Evolutionary conservation across 2,888 invertebrate genomes (phyloP).

Genomic region (Drosophila parthenogenetica): DNA sequence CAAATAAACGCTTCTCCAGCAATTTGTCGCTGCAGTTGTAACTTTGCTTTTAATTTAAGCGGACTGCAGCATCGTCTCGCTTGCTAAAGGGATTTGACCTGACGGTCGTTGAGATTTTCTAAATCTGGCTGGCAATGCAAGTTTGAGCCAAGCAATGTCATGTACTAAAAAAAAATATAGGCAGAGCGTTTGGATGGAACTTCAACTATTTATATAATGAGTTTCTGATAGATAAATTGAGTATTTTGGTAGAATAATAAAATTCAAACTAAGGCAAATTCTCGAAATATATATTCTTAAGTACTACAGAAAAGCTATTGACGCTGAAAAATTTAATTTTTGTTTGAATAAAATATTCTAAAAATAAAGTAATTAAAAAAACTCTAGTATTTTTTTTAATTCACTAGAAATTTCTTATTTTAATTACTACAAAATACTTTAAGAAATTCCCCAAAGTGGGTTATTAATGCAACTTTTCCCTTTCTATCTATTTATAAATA

Average conservation of each 20-base stretch:
- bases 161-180: not conserved
- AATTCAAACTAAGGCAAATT: no score
- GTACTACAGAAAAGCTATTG: no score
- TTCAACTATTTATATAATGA: not conserved
- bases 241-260: no score
- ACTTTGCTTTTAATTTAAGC: constrained; percentile 75
- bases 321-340: no score
- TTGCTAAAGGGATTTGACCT: constrained; percentile 31
- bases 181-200: not conserved
- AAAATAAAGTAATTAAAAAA: no score
- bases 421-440: no score
- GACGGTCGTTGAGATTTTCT: constrained; percentile 4
- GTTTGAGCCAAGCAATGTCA: not conserved
- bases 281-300: no score
- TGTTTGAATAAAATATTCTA: no score
- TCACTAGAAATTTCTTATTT: no score
- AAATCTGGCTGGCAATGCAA: constrained; percentile 14
- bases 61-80: constrained; percentile 29
- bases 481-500: not conserved
- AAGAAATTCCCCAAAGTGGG: not conserved
- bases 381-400: no score
- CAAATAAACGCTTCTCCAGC: constrained; percentile 72
- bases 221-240: no score
- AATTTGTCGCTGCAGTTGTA: constrained; percentile 58
- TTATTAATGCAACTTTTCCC: no score